Conservation (phyloP, 2,888 invertebrate species). For the Lacanobia wlatinum region DNA sequence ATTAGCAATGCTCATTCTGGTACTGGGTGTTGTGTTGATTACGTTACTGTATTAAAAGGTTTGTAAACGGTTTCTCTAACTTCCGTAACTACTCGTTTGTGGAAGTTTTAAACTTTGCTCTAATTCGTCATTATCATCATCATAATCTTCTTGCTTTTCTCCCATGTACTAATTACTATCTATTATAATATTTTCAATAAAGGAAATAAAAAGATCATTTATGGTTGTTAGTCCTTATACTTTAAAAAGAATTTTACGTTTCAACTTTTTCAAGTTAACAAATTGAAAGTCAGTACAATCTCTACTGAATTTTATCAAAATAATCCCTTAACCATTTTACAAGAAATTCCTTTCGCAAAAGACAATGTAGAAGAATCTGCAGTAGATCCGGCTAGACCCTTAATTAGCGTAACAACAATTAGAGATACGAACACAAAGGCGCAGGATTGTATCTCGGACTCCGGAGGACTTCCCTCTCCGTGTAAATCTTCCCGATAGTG, state of each 20-base stretch:
- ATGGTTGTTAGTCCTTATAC: background rate
- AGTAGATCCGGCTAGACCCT: conserved; percentile 34
- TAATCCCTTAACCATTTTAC: background rate
- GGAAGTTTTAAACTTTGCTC: background rate
- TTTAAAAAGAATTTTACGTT: background rate
- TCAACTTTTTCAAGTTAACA: background rate
- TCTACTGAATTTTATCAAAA: background rate
- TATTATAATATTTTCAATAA: no score
- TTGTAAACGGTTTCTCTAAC: background rate
- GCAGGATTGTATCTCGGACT: conserved; percentile 67
- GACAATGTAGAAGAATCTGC: conserved; percentile 42
- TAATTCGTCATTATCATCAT: background rate
- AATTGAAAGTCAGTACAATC: background rate
- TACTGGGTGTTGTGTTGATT: conserved; percentile 7
- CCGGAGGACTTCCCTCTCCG: conserved; percentile 69
- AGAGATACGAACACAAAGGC: conserved; percentile 73
- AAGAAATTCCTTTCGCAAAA: conserved; percentile 17
- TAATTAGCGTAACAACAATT: conserved; percentile 75
- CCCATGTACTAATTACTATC: background rate
- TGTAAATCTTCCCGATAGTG: conserved; percentile 86
- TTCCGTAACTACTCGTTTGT: background rate
- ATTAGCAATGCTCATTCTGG: conserved; percentile 33
- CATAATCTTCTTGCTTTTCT: background rate
- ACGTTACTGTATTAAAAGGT: background rate
- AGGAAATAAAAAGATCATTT: no score